Percentiles rank a stretch among this genome's conserved stretches.
Evolutionary conservation across 2,888 invertebrate genomes (phyloP).

Genomic region (Drosophila austrosaltans): DNA sequence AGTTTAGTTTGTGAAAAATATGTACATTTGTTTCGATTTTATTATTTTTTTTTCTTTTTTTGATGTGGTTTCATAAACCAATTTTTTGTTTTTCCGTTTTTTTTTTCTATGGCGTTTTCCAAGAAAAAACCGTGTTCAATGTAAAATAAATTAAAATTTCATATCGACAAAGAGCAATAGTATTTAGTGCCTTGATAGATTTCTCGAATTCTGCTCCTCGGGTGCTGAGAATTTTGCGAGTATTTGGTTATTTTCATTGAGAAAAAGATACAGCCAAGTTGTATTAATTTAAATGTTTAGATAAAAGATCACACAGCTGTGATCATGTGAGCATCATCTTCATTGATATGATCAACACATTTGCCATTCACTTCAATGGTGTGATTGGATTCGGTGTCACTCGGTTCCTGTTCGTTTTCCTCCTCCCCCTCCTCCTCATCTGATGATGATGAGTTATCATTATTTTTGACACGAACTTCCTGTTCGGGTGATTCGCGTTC

Average conservation of each 20-base stretch:
- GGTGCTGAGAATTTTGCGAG: slow-evolving; percentile 32
- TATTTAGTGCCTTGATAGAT: slow-evolving; percentile 6
- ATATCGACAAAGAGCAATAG: slow-evolving; percentile 26
- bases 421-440: slow-evolving; percentile 44
- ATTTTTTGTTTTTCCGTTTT: slow-evolving; percentile 59
- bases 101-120: slow-evolving; percentile 32
- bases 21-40: slow-evolving; percentile 71
- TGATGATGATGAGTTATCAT: slow-evolving; percentile 42
- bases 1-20: slow-evolving; percentile 53
- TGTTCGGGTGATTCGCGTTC: slow-evolving; percentile 78
- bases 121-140: slow-evolving; percentile 1
- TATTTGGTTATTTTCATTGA: slow-evolving; percentile 21
- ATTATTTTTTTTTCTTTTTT: slow-evolving; percentile 23
- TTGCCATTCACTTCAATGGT: slow-evolving; percentile 65
- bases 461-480: slow-evolving; percentile 20
- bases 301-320: slow-evolving; percentile 67
- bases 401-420: slow-evolving; percentile 54
- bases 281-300: not conserved
- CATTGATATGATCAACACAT: slow-evolving; percentile 64
- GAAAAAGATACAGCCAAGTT: slow-evolving; percentile 37
- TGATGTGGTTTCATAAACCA: slow-evolving; percentile 64
- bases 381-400: slow-evolving; percentile 68
- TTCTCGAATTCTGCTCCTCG: slow-evolving; percentile 20
- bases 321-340: slow-evolving; percentile 78
- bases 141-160: not conserved